These are phyloP conservation scores for Agrotis exclamationis DNA, from an alignment of 2,888 invertebrate genomes.

Conservation along the genomic window DNA sequence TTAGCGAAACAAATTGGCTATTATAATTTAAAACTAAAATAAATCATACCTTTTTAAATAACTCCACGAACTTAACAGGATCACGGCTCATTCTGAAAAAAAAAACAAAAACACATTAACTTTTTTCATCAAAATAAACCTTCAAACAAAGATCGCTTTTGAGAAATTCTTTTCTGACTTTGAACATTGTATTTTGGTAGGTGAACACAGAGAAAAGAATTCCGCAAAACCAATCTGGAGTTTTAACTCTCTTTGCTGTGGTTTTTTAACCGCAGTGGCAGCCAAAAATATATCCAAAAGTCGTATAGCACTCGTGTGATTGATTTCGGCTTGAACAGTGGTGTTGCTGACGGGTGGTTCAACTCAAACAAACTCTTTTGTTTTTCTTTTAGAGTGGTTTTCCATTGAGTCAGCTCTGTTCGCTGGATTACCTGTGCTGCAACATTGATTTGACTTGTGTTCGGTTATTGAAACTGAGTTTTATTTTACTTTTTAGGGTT, in stretches of 20 bases:
- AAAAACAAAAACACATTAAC: neutral
- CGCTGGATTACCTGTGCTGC: neutral
- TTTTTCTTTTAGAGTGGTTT: slow-evolving; percentile 1
- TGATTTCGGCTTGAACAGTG: slow-evolving; percentile 23
- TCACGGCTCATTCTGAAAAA: slow-evolving; percentile 17
- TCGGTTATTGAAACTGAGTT: neutral
- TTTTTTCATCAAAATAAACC: neutral
- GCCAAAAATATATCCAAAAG: slow-evolving; percentile 7
- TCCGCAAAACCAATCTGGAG: slow-evolving; percentile 5
- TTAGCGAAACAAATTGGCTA: too few species aligned
- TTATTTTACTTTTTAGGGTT: too few species aligned
- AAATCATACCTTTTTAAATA: slow-evolving; percentile 32
- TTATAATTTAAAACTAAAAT: too few species aligned
- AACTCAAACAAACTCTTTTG: slow-evolving; percentile 16
- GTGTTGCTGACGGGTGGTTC: slow-evolving; percentile 11
- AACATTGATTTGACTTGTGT: neutral
- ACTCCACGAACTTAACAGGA: neutral
- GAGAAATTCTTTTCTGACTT: neutral
- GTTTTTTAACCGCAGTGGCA: neutral
- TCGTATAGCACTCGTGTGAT: slow-evolving; percentile 12
- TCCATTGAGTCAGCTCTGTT: slow-evolving; percentile 2
- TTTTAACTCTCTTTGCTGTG: slow-evolving; percentile 5
- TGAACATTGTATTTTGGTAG: neutral
- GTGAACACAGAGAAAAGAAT: slow-evolving; percentile 7
- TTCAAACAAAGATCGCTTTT: neutral